Percentiles rank a stretch among this genome's conserved stretches.
Evolutionary conservation across 2,888 invertebrate genomes (phyloP).

Genomic region (Beris chalybata): DNA sequence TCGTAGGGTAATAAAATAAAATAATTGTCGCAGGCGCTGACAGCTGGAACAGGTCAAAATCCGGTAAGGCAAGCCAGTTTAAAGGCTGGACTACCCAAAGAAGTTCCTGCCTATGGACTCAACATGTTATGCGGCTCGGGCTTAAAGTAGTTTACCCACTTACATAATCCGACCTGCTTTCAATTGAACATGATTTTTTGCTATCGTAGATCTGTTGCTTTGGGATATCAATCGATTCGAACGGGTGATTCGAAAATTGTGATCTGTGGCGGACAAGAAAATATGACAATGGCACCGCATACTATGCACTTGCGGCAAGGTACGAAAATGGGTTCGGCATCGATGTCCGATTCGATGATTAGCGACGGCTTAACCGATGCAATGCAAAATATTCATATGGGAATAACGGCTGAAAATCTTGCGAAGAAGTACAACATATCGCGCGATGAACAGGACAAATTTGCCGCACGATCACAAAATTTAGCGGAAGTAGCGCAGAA

Average conservation of each 20-base stretch:
- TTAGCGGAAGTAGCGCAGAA: slow-evolving; percentile 65
- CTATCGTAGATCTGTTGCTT: slow-evolving; percentile 62
- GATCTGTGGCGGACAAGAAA: slow-evolving; percentile 81
- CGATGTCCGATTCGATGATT: slow-evolving; percentile 68
- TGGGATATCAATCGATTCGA: slow-evolving; percentile 70
- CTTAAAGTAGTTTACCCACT: slow-evolving; percentile 61
- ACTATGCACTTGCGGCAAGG: slow-evolving; percentile 64
- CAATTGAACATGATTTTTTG: not conserved
- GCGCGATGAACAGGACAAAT: slow-evolving; percentile 71
- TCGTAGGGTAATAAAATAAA: slow-evolving; percentile 27
- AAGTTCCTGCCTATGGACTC: slow-evolving; percentile 69
- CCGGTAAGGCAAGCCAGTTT: slow-evolving; percentile 78
- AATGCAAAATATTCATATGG: slow-evolving; percentile 75
- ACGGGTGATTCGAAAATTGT: slow-evolving; percentile 68
- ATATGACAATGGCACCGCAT: slow-evolving; percentile 78
- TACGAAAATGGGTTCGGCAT: slow-evolving; percentile 66
- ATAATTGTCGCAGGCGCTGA: slow-evolving; percentile 58
- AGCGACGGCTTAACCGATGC: slow-evolving; percentile 76
- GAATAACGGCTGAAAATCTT: slow-evolving; percentile 79
- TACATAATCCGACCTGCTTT: not conserved
- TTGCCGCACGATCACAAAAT: slow-evolving; percentile 68
- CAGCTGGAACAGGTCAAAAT: slow-evolving; percentile 78
- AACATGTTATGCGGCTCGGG: slow-evolving; percentile 86
- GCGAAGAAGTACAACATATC: slow-evolving; percentile 67
- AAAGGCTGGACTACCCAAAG: slow-evolving; percentile 69